phyloP scores from a whole-genome alignment of 2,888 invertebrate genomes.

The Spodoptera picta region DNA sequence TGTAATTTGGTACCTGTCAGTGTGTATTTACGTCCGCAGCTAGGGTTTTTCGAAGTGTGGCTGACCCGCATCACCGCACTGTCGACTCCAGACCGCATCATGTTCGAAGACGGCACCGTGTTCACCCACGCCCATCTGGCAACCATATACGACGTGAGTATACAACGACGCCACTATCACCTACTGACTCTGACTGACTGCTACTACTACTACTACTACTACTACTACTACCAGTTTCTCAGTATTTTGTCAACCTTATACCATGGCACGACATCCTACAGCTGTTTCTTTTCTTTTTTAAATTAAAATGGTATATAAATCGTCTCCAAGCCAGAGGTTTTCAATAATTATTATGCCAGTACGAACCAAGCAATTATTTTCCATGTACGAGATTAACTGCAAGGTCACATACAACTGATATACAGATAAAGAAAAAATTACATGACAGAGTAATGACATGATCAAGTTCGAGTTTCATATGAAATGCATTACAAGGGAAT shows the following conservation, averaged over 20 bases:
- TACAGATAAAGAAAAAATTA: no score
- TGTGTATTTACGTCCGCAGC: conserved; percentile 69
- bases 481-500: conserved; percentile 14
- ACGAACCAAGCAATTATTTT: no score
- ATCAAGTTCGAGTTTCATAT: conserved; percentile 3
- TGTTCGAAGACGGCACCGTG: conserved; percentile 96
- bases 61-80: conserved; percentile 95
- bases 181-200: no score
- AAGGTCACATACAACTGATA: not conserved
- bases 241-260: no score
- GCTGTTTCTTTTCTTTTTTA: no score
- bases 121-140: conserved; percentile 95
- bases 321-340: no score
- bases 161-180: no score
- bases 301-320: no score
- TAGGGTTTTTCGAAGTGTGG: conserved; percentile 99
- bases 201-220: no score
- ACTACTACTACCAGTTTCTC: no score
- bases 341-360: no score
- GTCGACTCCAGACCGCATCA: conserved; percentile 92
- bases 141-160: conserved; percentile 93
- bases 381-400: not conserved
- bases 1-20: conserved; percentile 51
- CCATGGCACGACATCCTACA: no score
- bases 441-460: not conserved